A percentile compares a stretch with the other conserved stretches of the same genome.
Evolutionary conservation across 2,888 invertebrate species (phyloP).

Genomic region (Kryphioiulus occultus): DNA sequence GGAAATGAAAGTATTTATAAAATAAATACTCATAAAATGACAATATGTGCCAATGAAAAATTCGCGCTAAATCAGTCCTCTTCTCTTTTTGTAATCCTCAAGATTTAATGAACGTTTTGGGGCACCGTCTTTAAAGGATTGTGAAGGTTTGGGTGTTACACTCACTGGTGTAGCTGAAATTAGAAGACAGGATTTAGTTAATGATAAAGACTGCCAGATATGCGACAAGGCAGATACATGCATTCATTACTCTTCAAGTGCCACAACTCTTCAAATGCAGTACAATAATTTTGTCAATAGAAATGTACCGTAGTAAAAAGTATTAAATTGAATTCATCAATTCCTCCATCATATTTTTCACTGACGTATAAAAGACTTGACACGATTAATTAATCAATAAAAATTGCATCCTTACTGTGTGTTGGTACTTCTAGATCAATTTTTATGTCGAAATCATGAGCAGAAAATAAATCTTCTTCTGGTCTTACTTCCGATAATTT

Average conservation of each 20-base stretch:
- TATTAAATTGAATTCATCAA: too few relatives aligned
- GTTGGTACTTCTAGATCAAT: constrained; percentile 85
- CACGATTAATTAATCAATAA: constrained; percentile 7
- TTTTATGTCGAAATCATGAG: constrained; percentile 94
- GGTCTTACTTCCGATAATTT: constrained; percentile 15
- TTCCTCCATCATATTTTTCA: too few relatives aligned
- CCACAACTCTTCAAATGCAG: too few relatives aligned
- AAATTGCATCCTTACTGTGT: constrained; percentile 53
- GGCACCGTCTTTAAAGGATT: constrained; percentile 78
- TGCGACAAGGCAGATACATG: too few relatives aligned
- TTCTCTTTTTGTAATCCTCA: constrained; percentile 91
- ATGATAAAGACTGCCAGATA: neutral
- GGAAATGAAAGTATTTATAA: constrained; percentile 19
- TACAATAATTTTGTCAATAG: too few relatives aligned
- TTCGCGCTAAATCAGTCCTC: constrained; percentile 77
- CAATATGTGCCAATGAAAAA: neutral
- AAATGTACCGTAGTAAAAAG: too few relatives aligned
- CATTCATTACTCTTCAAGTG: too few relatives aligned
- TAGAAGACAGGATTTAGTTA: constrained; percentile 55
- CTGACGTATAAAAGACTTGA: neutral
- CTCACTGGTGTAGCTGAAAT: constrained; percentile 74
- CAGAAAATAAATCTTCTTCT: constrained; percentile 69
- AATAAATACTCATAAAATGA: constrained; percentile 37
- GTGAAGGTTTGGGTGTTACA: constrained; percentile 75
- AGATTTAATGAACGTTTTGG: constrained; percentile 86